phyloP scores from a whole-genome alignment of 2,113 vertebrate species.

The Lanius ludovicianus region DNA sequence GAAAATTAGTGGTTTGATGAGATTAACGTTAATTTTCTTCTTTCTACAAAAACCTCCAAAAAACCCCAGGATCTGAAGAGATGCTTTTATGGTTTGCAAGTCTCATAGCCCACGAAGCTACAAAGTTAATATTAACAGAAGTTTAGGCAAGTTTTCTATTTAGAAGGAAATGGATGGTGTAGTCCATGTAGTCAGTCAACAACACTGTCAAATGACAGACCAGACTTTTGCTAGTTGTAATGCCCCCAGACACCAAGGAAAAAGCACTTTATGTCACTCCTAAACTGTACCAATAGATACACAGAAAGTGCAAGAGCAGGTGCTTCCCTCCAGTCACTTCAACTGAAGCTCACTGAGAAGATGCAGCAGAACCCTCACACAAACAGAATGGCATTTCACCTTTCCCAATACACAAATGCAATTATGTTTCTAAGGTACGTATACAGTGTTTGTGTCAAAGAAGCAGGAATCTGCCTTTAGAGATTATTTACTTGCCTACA shows the following conservation, averaged over 20 bases:
- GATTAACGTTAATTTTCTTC: neutral
- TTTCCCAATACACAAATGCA: neutral
- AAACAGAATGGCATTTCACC: neutral
- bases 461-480: neutral
- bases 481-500: neutral
- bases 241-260: neutral
- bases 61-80: neutral
- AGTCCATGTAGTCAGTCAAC: fast-evolving
- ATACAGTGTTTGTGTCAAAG: neutral
- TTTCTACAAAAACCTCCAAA: neutral
- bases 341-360: neutral
- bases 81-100: neutral
- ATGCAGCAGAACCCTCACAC: neutral
- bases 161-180: neutral
- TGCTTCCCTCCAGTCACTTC: neutral
- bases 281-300: fast-evolving
- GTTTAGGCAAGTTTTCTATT: neutral
- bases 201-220: neutral
- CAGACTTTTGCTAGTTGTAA: neutral
- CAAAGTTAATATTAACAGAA: neutral
- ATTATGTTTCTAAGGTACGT: neutral
- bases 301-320: fast-evolving
- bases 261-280: neutral
- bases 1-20: neutral
- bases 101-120: neutral